Percentiles rank a stretch among this genome's conserved stretches.
Conservation (phyloP, 2,888 invertebrate species). For the Apeira syringaria region DNA sequence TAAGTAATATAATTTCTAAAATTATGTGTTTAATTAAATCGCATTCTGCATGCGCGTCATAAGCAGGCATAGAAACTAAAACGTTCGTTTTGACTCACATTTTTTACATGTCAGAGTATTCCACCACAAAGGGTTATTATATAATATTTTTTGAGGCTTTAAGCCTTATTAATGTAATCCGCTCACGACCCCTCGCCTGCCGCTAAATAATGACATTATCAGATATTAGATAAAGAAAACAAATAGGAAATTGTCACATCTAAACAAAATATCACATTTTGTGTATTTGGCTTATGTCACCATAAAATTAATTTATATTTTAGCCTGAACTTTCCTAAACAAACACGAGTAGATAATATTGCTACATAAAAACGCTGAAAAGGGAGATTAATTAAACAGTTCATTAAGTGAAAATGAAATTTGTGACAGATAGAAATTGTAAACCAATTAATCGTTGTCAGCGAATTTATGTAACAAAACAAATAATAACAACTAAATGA, state of each 20-base stretch:
- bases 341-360: constrained; percentile 3
- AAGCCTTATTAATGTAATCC: constrained; percentile 29
- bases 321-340: constrained; percentile 1
- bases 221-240: constrained; percentile 10
- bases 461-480: constrained; percentile 15
- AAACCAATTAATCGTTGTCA: constrained; percentile 10
- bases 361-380: constrained; percentile 28
- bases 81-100: constrained; percentile 76
- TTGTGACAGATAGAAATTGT: constrained; percentile 15
- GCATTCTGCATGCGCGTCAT: constrained; percentile 55
- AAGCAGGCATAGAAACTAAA: constrained; percentile 66
- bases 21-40: constrained; percentile 47
- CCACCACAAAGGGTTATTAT: constrained; percentile 22
- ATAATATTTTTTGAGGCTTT: constrained; percentile 31
- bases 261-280: constrained; percentile 37
- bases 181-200: constrained; percentile 30
- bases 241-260: constrained; percentile 20
- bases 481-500: background rate
- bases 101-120: constrained; percentile 39
- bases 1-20: constrained; percentile 69
- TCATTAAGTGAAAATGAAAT: constrained; percentile 18
- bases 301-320: constrained; percentile 23
- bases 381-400: constrained; percentile 24
- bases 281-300: constrained; percentile 30
- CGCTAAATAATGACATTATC: constrained; percentile 13